These are phyloP conservation scores for Penaeus vannamei DNA, from an alignment of 1,140 invertebrate species.

Conservation along the genomic window DNA sequence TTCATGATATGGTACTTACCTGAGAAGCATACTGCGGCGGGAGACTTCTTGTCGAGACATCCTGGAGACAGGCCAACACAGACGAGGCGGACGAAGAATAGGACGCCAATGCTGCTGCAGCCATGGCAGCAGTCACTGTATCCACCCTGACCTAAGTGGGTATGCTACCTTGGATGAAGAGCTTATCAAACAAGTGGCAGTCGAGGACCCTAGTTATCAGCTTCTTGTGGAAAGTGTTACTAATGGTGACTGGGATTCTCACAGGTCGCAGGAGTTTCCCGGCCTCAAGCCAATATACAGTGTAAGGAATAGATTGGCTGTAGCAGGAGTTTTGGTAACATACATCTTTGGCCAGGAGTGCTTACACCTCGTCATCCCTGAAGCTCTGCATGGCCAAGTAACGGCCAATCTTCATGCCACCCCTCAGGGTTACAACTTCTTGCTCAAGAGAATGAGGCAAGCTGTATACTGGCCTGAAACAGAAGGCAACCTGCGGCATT, in stretches of 20 bases:
- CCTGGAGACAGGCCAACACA: too few species aligned
- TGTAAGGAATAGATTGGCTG: neutral
- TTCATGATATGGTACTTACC: conserved; percentile 11
- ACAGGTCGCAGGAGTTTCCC: neutral
- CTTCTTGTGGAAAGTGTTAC: neutral
- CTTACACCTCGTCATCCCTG: conserved; percentile 10
- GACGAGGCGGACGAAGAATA: neutral
- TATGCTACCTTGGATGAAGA: neutral
- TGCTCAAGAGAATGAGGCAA: neutral
- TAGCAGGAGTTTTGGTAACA: neutral
- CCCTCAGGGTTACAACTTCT: conserved; percentile 28
- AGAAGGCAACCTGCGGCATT: conserved; percentile 2
- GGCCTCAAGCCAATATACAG: neutral
- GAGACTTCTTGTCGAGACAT: neutral
- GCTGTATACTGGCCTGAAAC: conserved; percentile 23
- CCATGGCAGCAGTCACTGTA: neutral
- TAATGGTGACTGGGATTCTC: neutral
- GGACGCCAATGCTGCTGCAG: neutral
- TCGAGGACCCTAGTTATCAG: neutral
- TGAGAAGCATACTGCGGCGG: neutral
- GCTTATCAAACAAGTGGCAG: too few species aligned
- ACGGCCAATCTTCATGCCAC: neutral
- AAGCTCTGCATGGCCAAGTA: neutral
- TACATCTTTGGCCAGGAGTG: neutral
- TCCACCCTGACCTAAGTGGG: neutral